Conservation (phyloP, 2,113 vertebrate genomes). For the Datnioides undecimradiatus region DNA sequence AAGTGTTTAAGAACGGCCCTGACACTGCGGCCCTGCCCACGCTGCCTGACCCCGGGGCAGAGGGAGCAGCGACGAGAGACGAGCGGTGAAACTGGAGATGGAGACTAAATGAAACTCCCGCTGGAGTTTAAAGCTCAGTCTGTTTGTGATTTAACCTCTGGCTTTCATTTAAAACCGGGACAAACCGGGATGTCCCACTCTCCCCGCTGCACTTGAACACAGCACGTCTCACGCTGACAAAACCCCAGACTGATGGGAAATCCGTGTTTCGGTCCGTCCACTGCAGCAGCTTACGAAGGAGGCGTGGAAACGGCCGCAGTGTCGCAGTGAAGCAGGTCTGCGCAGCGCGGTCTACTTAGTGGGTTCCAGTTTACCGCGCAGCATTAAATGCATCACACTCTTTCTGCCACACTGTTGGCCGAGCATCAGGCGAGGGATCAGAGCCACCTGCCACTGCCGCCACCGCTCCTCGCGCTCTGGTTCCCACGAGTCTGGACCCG, state of each 20-base stretch:
- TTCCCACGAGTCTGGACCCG: no score
- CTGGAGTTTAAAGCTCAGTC: neutral
- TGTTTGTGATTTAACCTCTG: constrained; percentile 1
- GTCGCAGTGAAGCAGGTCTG: no score
- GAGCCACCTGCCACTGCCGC: constrained; percentile 54
- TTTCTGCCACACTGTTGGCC: neutral
- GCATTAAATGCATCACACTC: neutral
- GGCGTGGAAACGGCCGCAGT: no score
- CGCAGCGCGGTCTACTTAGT: no score
- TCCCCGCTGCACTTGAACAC: constrained; percentile 1
- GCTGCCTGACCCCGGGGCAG: constrained; percentile 17
- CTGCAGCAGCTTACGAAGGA: no score
- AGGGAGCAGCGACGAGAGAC: neutral
- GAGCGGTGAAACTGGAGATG: neutral
- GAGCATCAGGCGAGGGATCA: constrained; percentile 37
- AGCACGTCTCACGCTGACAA: no score
- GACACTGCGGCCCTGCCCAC: constrained; percentile 12
- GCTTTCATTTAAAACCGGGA: no score
- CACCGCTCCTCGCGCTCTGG: no score
- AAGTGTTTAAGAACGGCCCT: neutral
- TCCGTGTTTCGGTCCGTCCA: no score
- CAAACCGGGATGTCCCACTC: neutral
- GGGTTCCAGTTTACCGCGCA: no score
- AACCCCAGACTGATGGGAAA: no score
- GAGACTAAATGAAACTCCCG: constrained; percentile 9